Evolutionary conservation across 1,140 invertebrate species (phyloP).

Genomic region (Aricia agestis): DNA sequence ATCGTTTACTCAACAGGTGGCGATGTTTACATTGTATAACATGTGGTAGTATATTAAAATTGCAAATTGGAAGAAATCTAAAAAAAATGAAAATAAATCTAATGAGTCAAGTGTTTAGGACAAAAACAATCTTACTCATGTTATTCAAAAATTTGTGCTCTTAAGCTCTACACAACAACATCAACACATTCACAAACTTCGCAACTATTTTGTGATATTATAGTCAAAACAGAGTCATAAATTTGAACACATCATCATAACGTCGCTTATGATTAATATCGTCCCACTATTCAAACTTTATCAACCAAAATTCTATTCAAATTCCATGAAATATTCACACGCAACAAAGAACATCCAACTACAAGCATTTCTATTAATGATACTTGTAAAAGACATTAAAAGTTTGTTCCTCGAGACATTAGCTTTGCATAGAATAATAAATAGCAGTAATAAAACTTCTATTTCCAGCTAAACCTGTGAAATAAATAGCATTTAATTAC

Average conservation of each 20-base stretch:
- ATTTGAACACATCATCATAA: background rate
- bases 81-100: too few relatives aligned
- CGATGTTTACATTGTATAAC: too few relatives aligned
- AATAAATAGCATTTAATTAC: constrained; percentile 17
- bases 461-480: constrained; percentile 1
- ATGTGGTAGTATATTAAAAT: too few relatives aligned
- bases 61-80: too few relatives aligned
- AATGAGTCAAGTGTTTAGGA: too few relatives aligned
- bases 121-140: too few relatives aligned
- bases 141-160: too few relatives aligned
- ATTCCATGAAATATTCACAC: background rate
- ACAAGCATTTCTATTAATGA: constrained; percentile 1
- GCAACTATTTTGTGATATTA: background rate
- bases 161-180: too few relatives aligned
- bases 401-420: constrained; percentile 11
- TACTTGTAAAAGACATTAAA: constrained; percentile 6
- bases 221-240: background rate
- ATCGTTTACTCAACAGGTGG: too few relatives aligned
- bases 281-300: background rate
- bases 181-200: too few relatives aligned
- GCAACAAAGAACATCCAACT: constrained; percentile 1
- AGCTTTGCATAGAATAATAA: constrained; percentile 13
- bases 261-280: background rate
- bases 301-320: background rate
- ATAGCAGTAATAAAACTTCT: constrained; percentile 7